Evolutionary conservation across 2,797 vertebrate genomes (phyloP), one percentile per base, ranked within the genome.

Genomic region (Sebastes matsubarae): DNA sequence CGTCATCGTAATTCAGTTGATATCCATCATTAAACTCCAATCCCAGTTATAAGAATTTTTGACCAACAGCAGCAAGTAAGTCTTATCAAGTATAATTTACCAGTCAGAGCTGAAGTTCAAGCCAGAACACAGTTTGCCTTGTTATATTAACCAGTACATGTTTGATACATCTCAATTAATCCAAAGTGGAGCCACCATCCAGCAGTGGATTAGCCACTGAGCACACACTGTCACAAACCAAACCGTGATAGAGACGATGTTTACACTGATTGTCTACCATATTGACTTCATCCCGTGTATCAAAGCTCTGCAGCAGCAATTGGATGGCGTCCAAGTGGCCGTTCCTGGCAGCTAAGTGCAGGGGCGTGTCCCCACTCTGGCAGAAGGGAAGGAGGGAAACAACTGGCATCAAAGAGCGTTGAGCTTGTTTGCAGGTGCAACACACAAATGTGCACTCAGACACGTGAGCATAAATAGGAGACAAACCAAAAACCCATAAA

Each of bases 321-420:
- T 94, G 91, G 77, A 97, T 68, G 0, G 85, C 93, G 12, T 95
- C 87, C 34, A 83, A 81, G 80, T 97, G 97, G 74, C 97, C 97
- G 32, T 96, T 96, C 91, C 87, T 97, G 88, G 95, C 95, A 80
- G 96, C 96, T 83, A 96, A 94, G 90, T 97, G 96, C 75, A 96
- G 91, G 84, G 96, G 95, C 22, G 95, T 96, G 91, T 96, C 94
- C 20, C 95, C 96, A 27, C 81, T 91, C 96, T 96, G 88, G 72
- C 82, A 89, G 88, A 65, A 82, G 81, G 83, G 74, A 85, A 80
- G 88, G 89, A 86, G 87, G 87, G 65, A 83, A 86, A 86, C 66
- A 54, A 68, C 75, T 60, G 4, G 59, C 88, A 87, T 91, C 88
- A 93, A 93, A 91, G 79, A 88, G 25, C 25, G 69, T 85, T 91